Conservation (phyloP, 1,140 invertebrate species). For the Stenopsyche tienmushanensis region DNA sequence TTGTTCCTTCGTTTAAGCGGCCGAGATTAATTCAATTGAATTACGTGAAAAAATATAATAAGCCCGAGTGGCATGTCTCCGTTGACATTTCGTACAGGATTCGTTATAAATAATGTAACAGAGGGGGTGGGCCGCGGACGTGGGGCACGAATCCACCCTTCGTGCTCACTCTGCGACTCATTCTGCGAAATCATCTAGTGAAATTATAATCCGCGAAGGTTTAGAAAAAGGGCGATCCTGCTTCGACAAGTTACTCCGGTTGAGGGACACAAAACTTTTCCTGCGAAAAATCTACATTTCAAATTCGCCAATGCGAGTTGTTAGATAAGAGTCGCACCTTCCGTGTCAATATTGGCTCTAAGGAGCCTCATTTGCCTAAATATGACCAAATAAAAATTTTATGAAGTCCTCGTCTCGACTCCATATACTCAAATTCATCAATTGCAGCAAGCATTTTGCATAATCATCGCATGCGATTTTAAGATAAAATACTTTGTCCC, state of each 20-base stretch:
- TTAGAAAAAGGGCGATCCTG: neutral
- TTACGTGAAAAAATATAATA: constrained; percentile 33
- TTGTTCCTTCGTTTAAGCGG: constrained; percentile 20
- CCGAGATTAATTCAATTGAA: constrained; percentile 33
- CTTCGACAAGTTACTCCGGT: neutral
- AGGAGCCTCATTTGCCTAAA: constrained; percentile 37
- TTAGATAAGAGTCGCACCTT: neutral
- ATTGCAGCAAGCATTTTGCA: too few relatives aligned
- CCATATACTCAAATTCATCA: too few relatives aligned
- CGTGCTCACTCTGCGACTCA: neutral
- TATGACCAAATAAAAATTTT: constrained; percentile 34
- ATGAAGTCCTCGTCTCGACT: too few relatives aligned
- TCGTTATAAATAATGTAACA: constrained; percentile 35
- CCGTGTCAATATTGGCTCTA: constrained; percentile 23
- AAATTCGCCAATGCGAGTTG: constrained; percentile 29
- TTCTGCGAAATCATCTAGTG: constrained; percentile 12
- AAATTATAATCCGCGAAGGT: constrained; percentile 12
- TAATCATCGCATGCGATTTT: too few relatives aligned
- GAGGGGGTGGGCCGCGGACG: neutral
- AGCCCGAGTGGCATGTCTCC: constrained; percentile 26
- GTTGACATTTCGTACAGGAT: constrained; percentile 32
- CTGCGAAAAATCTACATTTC: constrained; percentile 36
- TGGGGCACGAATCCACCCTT: neutral
- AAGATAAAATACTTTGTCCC: too few relatives aligned
- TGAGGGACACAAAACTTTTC: neutral